Evolutionary conservation across 2,797 vertebrate genomes (phyloP).

Genomic region (Gallirallus australis): DNA sequence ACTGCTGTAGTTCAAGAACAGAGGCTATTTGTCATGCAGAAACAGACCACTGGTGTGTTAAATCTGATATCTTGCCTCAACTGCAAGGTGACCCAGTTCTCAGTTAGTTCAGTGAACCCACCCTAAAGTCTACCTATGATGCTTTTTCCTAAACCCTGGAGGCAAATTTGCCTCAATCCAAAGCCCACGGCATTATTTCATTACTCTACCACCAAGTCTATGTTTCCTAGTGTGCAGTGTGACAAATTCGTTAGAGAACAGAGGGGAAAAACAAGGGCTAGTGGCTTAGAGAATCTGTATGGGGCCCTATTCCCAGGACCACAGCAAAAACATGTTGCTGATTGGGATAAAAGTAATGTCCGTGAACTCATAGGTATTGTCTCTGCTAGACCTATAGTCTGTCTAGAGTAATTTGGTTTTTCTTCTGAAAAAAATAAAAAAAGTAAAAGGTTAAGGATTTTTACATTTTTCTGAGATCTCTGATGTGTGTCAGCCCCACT

Average conservation of each 20-base stretch:
- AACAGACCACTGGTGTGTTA: background rate
- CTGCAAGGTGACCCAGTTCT: slow-evolving; percentile 19
- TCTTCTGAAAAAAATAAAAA: background rate
- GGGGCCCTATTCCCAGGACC: background rate
- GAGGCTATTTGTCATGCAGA: background rate
- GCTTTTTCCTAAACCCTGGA: background rate
- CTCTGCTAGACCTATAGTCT: background rate
- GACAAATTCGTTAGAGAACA: background rate
- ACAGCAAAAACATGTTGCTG: background rate
- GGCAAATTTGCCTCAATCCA: background rate
- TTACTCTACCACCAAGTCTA: background rate
- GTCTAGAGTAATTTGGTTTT: background rate
- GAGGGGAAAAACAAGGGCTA: background rate
- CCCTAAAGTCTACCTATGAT: background rate
- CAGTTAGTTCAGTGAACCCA: background rate
- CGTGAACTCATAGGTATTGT: background rate
- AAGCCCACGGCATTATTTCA: background rate
- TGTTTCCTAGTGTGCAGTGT: background rate
- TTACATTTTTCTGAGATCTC: background rate
- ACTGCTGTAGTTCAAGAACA: background rate
- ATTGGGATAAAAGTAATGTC: background rate
- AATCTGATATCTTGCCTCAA: background rate
- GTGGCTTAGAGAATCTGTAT: background rate
- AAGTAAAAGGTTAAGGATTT: background rate
- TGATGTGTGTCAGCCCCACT: background rate